Evolutionary conservation across 2,113 vertebrate genomes (phyloP).

Genomic region (Perccottus glenii): DNA sequence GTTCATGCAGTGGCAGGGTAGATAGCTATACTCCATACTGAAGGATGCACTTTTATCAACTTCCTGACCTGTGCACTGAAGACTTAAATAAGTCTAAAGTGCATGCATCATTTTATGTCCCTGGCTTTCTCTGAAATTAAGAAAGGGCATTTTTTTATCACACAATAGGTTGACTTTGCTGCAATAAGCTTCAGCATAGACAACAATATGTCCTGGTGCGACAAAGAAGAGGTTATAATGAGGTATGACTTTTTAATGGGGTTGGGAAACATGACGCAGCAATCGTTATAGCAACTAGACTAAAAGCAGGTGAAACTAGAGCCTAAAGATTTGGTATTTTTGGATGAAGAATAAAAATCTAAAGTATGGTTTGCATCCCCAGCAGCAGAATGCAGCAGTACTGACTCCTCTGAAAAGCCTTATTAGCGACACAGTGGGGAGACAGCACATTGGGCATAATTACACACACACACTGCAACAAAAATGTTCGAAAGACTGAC

Average conservation of each 20-base stretch:
- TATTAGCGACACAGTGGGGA: neutral
- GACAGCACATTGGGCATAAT: slow-evolving; percentile 5
- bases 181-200: slow-evolving; percentile 70
- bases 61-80: neutral
- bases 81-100: too few relatives aligned
- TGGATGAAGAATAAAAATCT: neutral
- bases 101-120: too few relatives aligned
- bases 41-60: neutral
- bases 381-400: neutral
- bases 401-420: neutral
- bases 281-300: too few relatives aligned
- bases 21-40: too few relatives aligned
- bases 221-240: slow-evolving; percentile 63
- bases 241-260: slow-evolving; percentile 77
- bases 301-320: too few relatives aligned
- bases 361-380: neutral
- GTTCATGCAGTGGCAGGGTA: neutral
- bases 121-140: too few relatives aligned
- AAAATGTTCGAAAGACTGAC: neutral
- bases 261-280: slow-evolving; percentile 38
- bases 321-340: neutral
- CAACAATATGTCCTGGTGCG: slow-evolving; percentile 52
- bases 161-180: slow-evolving; percentile 68
- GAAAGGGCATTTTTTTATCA: slow-evolving; percentile 42
- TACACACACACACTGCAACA: neutral